Conservation (phyloP, 2,888 invertebrate genomes). For the Augiades crinisus region DNA sequence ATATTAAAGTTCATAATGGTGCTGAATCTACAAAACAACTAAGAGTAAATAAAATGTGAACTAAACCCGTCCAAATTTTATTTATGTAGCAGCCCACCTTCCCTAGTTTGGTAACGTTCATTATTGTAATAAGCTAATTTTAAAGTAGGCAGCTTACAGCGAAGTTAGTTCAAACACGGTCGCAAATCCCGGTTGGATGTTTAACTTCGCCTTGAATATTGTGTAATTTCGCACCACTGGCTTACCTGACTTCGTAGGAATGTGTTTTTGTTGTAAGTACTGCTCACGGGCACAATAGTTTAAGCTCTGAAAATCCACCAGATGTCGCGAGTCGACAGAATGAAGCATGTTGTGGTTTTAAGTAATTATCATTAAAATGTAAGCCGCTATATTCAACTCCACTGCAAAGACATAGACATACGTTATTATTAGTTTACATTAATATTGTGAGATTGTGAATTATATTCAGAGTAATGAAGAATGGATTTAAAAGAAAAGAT, state of each 20-base stretch:
- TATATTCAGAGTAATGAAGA: too few relatives aligned
- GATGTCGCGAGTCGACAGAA: neutral
- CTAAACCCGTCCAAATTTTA: too few relatives aligned
- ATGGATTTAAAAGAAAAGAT: too few relatives aligned
- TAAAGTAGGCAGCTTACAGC: conserved; percentile 26
- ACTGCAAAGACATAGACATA: too few relatives aligned
- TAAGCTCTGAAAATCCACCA: conserved; percentile 11
- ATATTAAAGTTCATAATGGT: too few relatives aligned
- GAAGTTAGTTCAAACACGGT: conserved; percentile 27
- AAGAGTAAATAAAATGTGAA: too few relatives aligned
- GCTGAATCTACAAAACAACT: too few relatives aligned
- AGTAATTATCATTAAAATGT: neutral
- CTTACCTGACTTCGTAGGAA: conserved; percentile 22
- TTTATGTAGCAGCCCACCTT: neutral
- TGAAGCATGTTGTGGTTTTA: neutral
- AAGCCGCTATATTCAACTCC: neutral
- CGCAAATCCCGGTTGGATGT: conserved; percentile 25
- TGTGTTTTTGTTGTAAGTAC: conserved; percentile 19
- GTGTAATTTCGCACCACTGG: conserved; percentile 22
- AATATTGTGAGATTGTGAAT: too few relatives aligned
- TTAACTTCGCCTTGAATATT: conserved; percentile 30
- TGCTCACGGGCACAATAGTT: conserved; percentile 11
- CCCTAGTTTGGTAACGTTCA: conserved; percentile 10
- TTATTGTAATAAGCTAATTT: conserved; percentile 28
- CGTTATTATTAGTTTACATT: too few relatives aligned